phyloP scores from a whole-genome alignment of 1,140 invertebrate genomes.

The Bombus picipes region DNA sequence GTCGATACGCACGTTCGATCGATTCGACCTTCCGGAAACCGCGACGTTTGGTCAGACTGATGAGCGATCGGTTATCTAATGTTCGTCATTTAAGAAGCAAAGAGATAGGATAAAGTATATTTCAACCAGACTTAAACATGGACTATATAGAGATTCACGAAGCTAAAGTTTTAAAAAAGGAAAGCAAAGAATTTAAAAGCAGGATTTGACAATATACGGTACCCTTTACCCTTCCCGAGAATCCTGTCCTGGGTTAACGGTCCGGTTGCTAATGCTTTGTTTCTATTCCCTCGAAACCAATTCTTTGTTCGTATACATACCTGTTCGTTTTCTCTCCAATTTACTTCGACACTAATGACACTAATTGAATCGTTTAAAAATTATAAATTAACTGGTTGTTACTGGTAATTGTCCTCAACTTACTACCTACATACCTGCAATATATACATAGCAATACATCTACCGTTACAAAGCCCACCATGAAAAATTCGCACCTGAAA shows the following conservation, averaged over 20 bases:
- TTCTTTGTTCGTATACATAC: neutral
- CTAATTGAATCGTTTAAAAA: no score
- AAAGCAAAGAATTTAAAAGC: neutral
- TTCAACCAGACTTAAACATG: no score
- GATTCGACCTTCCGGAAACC: conserved; percentile 39
- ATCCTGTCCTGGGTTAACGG: neutral
- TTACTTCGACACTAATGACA: no score
- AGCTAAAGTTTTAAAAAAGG: neutral
- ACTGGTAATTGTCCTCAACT: no score
- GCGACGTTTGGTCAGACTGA: neutral
- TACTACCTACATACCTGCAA: no score
- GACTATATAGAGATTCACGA: neutral
- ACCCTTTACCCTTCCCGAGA: neutral
- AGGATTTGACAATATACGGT: neutral
- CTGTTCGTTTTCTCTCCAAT: no score
- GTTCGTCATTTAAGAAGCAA: neutral
- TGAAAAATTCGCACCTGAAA: neutral
- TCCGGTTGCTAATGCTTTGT: neutral
- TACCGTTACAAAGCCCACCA: neutral
- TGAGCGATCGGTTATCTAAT: neutral
- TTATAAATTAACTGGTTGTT: no score
- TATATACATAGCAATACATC: no score
- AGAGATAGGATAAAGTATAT: no score
- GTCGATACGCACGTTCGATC: conserved; percentile 54
- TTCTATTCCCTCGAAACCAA: neutral